Conservation (phyloP, 2,797 vertebrate genomes). For the Euthynnus affinis region DNA sequence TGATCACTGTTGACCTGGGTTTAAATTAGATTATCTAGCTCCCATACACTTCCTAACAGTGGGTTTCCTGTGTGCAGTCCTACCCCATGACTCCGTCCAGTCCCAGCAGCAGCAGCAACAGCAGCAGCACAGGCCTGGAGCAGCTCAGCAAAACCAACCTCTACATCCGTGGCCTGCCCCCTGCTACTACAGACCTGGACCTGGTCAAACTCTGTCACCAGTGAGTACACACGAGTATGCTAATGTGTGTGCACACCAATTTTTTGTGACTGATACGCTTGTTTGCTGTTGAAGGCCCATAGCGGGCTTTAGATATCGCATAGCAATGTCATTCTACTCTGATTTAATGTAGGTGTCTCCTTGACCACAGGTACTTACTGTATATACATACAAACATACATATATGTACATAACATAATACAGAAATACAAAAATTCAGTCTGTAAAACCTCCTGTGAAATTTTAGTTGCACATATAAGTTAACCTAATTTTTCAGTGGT, state of each 20-base stretch:
- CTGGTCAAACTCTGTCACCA: slow-evolving; percentile 99
- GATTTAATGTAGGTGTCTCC: neutral
- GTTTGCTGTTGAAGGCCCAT: slow-evolving; percentile 1
- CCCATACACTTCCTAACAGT: slow-evolving; percentile 86
- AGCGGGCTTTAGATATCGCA: neutral
- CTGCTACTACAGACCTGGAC: slow-evolving; percentile 98
- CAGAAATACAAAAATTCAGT: neutral
- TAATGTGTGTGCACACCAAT: slow-evolving; percentile 2
- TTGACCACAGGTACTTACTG: neutral
- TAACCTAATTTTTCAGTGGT: neutral
- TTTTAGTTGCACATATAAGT: neutral
- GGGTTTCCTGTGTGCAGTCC: slow-evolving; percentile 88
- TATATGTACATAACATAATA: neutral
- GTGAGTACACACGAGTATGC: slow-evolving; percentile 86
- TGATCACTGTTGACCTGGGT: slow-evolving; percentile 59
- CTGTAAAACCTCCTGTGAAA: neutral
- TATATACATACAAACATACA: neutral
- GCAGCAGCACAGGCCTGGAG: slow-evolving; percentile 98
- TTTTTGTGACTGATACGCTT: slow-evolving; percentile 8
- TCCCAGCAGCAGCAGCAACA: slow-evolving; percentile 95
- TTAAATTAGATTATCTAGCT: slow-evolving; percentile 76
- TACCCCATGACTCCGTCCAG: slow-evolving; percentile 99
- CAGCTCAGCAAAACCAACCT: slow-evolving; percentile 99
- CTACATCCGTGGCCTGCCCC: slow-evolving; percentile 97
- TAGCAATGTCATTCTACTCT: neutral